Evolutionary conservation across 2,888 invertebrate genomes (phyloP).

Genomic region (Celastrina argiolus): DNA sequence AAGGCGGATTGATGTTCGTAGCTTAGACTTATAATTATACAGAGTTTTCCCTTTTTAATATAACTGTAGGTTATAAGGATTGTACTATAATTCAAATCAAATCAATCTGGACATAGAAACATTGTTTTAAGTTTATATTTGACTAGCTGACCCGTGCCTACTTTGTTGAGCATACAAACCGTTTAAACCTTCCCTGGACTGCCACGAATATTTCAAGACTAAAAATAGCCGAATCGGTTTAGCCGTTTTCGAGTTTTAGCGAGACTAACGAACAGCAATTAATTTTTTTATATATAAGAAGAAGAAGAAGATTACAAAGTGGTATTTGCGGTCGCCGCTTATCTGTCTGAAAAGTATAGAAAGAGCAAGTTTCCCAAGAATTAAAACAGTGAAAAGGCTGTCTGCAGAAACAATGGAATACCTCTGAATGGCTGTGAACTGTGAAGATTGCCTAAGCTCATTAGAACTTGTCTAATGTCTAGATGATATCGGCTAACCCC

Average conservation of each 20-base stretch:
- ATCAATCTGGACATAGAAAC: too few relatives aligned
- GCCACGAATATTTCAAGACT: too few relatives aligned
- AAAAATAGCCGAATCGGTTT: too few relatives aligned
- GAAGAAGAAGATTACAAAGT: too few relatives aligned
- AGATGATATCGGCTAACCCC: slow-evolving; percentile 57
- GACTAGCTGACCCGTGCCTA: too few relatives aligned
- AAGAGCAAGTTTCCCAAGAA: neutral
- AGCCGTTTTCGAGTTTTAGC: too few relatives aligned
- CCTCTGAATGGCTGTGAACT: slow-evolving; percentile 19
- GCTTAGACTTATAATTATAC: neutral
- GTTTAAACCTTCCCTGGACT: too few relatives aligned
- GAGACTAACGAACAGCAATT: too few relatives aligned
- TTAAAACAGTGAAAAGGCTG: slow-evolving; percentile 1
- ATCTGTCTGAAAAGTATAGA: neutral
- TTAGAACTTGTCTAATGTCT: slow-evolving; percentile 59
- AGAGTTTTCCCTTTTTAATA: neutral
- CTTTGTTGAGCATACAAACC: too few relatives aligned
- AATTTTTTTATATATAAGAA: too few relatives aligned
- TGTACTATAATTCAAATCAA: too few relatives aligned
- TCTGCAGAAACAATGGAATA: neutral
- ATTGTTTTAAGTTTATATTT: too few relatives aligned
- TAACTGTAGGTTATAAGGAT: neutral
- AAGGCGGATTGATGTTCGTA: slow-evolving; percentile 5
- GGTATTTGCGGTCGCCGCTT: neutral
- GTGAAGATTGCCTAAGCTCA: slow-evolving; percentile 50